Base-by-base conservation (phyloP, 1,140 invertebrate species). In the Melipona quadrifasciata region DNA sequence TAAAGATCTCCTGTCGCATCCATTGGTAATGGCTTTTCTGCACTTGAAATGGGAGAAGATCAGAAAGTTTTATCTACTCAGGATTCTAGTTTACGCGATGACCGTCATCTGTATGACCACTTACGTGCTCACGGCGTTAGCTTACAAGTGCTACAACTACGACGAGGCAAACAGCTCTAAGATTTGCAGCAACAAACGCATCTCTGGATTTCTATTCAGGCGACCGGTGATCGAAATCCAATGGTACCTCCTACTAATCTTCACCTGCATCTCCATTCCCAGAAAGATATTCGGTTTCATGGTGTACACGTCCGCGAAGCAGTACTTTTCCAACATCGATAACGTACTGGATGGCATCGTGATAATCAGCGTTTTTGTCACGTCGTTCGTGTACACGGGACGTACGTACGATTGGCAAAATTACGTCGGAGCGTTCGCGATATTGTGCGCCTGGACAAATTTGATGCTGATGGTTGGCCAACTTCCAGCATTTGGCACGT, bases 41-140 rank as follows among this genome's bases (percentile, higher is more conserved):
- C 95, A 96, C 87, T 94, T 96, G 80, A 96, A 96, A 87, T 97
- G 96, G 96, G 95, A 96, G 72, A 96, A 96, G 88, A 96, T 97
- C 85, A 94, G 96, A 71, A 96, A 96, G 85, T 96, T 96, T 87
- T 96, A 96, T 92, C 91, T 96, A 2, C 94, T 95, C n/a, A 94
- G 95, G 86, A 94, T 96, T 51, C 93, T 96, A 17, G 95, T 96
- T 71, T 96, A 96, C 89, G 95, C 96, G 11, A 91, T 96, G 61
- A 96, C 96, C 80, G 95, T 96, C 24, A 93, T 95, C 17, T 96
- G 95, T 82, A 93, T 96, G 89, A 96, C 96, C 2, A 95, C 95
- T 4, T 96, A 96, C 84, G 95, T 96, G 3, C 84, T 96, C n/a
- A 95, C 95, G 5, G 95, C 95, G 47, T 90, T 96, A 17, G 95